Percentiles rank a stretch among this genome's conserved stretches.
These are phyloP conservation scores for Sceloporus undulatus DNA, from an alignment of 2,113 vertebrate species.

Conservation along the genomic window DNA sequence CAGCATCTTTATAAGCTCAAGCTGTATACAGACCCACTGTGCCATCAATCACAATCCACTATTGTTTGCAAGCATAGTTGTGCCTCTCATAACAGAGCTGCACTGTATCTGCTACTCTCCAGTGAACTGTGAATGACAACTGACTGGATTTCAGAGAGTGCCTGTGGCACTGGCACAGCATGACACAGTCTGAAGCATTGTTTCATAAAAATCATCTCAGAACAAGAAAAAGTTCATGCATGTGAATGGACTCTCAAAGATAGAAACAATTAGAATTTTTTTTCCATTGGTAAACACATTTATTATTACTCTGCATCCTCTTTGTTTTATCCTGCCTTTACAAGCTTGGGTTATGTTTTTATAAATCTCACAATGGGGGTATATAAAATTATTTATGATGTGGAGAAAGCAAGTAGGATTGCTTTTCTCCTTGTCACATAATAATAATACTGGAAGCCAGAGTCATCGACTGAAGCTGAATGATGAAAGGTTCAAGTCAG, in stretches of 20 bases:
- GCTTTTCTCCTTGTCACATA: too few relatives aligned
- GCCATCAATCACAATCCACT: neutral
- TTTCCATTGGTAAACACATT: neutral
- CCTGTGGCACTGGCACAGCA: neutral
- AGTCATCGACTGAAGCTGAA: too few relatives aligned
- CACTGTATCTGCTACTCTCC: neutral
- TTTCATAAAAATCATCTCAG: neutral
- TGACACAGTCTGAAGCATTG: neutral
- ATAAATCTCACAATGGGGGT: too few relatives aligned
- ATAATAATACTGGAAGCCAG: too few relatives aligned
- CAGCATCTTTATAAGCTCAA: neutral
- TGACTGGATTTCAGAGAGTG: neutral
- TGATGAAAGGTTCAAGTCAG: too few relatives aligned
- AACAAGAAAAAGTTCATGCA: neutral
- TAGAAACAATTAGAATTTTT: neutral
- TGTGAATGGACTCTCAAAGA: neutral
- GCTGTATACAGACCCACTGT: neutral
- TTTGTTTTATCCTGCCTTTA: constrained; percentile 25
- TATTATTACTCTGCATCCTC: neutral
- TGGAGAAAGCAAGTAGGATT: too few relatives aligned
- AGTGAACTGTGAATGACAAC: neutral
- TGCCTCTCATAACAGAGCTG: neutral
- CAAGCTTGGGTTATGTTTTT: neutral
- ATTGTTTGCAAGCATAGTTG: neutral
- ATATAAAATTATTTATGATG: too few relatives aligned